phyloP scores from a whole-genome alignment of 2,888 invertebrate genomes.

The Phalera bucephala region DNA sequence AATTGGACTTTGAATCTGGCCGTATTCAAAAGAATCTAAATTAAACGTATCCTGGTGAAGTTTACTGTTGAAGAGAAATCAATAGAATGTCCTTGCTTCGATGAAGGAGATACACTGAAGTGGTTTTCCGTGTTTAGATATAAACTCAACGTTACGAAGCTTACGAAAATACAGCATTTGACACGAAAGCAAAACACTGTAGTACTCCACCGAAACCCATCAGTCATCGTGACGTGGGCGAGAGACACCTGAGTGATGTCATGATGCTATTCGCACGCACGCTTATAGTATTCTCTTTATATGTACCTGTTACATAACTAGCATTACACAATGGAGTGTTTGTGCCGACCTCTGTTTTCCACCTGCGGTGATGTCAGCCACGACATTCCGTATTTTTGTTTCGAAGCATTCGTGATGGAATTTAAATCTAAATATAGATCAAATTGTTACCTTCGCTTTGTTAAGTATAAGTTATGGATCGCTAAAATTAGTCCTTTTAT shows the following conservation, averaged over 20 bases:
- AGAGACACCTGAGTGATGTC: slow-evolving; percentile 14
- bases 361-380: slow-evolving; percentile 4
- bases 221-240: slow-evolving; percentile 8
- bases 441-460: too few relatives aligned
- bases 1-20: too few relatives aligned
- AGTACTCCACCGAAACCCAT: slow-evolving; percentile 7
- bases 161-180: not conserved
- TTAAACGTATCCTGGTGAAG: too few relatives aligned
- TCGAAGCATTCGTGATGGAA: not conserved
- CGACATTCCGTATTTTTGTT: slow-evolving; percentile 6
- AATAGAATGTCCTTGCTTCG: too few relatives aligned
- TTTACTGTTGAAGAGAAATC: too few relatives aligned
- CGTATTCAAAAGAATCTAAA: too few relatives aligned
- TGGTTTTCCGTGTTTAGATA: too few relatives aligned
- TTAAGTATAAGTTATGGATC: too few relatives aligned
- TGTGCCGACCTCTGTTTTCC: slow-evolving; percentile 7
- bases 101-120: too few relatives aligned
- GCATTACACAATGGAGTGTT: slow-evolving; percentile 8
- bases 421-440: slow-evolving; percentile 3
- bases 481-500: too few relatives aligned
- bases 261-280: slow-evolving; percentile 6
- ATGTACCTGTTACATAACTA: slow-evolving; percentile 7
- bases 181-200: not conserved
- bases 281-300: slow-evolving; percentile 10
- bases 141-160: too few relatives aligned